Evolutionary conservation across 2,797 vertebrate genomes (phyloP), one percentile per base, ranked within the genome.

Genomic region (Tangara arthus): DNA sequence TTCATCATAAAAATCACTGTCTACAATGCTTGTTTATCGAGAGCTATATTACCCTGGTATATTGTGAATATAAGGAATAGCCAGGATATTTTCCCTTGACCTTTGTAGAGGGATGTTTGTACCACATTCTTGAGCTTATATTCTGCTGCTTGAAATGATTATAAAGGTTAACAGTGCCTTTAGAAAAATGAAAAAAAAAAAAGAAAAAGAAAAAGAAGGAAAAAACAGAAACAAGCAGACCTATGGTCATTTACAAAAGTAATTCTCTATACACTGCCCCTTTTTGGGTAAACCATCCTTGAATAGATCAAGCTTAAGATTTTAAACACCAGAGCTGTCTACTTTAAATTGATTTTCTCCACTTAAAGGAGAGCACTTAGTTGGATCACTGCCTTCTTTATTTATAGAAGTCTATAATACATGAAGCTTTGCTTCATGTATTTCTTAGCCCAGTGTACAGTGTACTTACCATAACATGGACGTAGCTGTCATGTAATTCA

Each of bases 181-280:
- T 52, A 76, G 42, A 78, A 88, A 81, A 82, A 53, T 1, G 1
- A 17, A 24, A 56, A 79, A 44, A 1, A 24, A 1, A 55, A n/a
- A 17, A 24, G 34, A 79, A 44, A 1, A 32, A 10, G 1, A 20
- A 8, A n/a, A 5, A n/a, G 0, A 3, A 4, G 0, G 9, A 28
- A 57, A 50, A 63, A 82, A 1, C 1, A 10, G 2, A 17, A 37
- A 37, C 8, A 34, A 56, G 19, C 2, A 87, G 32, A 41, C 15
- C 8, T 53, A 20, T 11, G 15, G 20, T 59, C 13, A 65, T 71
- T 59, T 24, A 69, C 12, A 57, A 72, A 77, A 87, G 11, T 52
- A 79, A 52, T 63, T 64, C 13, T 49, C 8, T 66, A 59, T 84
- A 52, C 19, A 71, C 3, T 84, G 47, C 16, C 14, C 46, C 37